Evolutionary conservation across 2,113 vertebrate genomes (phyloP).

Genomic region (Aplodontia rufa): DNA sequence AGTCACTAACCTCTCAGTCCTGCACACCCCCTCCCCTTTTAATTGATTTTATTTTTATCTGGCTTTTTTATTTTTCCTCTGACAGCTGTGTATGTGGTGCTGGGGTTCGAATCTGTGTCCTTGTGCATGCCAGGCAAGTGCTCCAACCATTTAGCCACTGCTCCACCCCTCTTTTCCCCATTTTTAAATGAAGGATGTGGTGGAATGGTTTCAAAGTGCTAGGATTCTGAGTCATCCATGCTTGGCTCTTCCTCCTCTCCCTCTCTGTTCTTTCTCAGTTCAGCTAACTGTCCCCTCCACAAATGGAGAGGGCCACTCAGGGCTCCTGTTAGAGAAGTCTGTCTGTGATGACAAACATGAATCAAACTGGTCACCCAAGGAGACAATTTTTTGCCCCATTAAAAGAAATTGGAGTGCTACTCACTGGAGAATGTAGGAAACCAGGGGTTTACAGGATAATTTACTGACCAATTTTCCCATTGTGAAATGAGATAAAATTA

Average conservation of each 20-base stretch:
- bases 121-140: too few relatives aligned
- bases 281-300: neutral
- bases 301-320: neutral
- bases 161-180: neutral
- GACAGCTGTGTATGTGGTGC: too few relatives aligned
- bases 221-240: neutral
- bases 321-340: neutral
- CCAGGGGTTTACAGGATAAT: neutral
- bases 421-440: neutral
- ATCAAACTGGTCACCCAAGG: neutral
- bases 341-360: neutral
- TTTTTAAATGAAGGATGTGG: neutral
- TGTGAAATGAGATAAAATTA: slow-evolving; percentile 31
- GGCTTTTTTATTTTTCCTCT: too few relatives aligned
- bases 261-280: neutral
- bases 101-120: too few relatives aligned
- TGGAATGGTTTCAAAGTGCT: neutral
- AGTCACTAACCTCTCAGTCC: neutral
- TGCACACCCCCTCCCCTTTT: too few relatives aligned
- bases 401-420: neutral
- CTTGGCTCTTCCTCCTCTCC: neutral
- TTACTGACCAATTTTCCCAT: neutral
- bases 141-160: too few relatives aligned
- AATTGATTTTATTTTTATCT: too few relatives aligned
- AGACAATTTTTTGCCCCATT: neutral